Evolutionary conservation across 2,113 vertebrate genomes (phyloP).

Genomic region (Oncorhynchus keta): DNA sequence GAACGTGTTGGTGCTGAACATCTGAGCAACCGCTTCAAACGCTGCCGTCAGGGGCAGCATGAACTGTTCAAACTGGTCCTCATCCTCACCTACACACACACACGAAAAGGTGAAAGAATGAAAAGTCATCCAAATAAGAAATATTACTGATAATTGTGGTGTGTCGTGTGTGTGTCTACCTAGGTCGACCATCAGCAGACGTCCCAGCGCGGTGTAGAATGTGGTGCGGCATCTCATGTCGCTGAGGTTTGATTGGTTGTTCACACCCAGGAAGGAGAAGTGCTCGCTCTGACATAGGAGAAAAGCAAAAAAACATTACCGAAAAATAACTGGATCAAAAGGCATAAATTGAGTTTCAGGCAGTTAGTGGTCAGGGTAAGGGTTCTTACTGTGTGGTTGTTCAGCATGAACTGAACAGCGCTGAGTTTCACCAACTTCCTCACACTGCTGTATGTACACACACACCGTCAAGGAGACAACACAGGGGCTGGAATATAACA

Average conservation of each 20-base stretch:
- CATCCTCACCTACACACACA: slow-evolving; percentile 87
- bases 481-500: neutral
- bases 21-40: slow-evolving; percentile 94
- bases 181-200: slow-evolving; percentile 96
- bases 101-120: neutral
- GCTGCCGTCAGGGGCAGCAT: slow-evolving; percentile 97
- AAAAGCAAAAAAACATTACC: neutral
- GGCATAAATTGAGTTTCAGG: too few relatives aligned
- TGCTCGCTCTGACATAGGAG: slow-evolving; percentile 87
- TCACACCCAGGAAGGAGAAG: slow-evolving; percentile 98
- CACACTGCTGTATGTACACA: slow-evolving; percentile 91
- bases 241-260: slow-evolving; percentile 97
- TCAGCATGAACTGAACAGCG: slow-evolving; percentile 98
- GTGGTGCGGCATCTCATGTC: slow-evolving; percentile 98
- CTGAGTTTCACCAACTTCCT: slow-evolving; percentile 97
- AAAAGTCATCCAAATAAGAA: too few relatives aligned
- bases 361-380: neutral
- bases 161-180: slow-evolving; percentile 76
- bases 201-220: slow-evolving; percentile 96
- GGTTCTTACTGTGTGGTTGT: slow-evolving; percentile 93
- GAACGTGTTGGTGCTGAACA: slow-evolving; percentile 96
- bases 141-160: neutral
- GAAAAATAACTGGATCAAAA: too few relatives aligned
- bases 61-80: slow-evolving; percentile 98
- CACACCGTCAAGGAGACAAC: slow-evolving; percentile 65